A percentile compares a stretch with the other conserved stretches of the same genome.
These are phyloP conservation scores for Matsumyia berberina DNA, from an alignment of 2,888 invertebrate species.

Conservation along the genomic window DNA sequence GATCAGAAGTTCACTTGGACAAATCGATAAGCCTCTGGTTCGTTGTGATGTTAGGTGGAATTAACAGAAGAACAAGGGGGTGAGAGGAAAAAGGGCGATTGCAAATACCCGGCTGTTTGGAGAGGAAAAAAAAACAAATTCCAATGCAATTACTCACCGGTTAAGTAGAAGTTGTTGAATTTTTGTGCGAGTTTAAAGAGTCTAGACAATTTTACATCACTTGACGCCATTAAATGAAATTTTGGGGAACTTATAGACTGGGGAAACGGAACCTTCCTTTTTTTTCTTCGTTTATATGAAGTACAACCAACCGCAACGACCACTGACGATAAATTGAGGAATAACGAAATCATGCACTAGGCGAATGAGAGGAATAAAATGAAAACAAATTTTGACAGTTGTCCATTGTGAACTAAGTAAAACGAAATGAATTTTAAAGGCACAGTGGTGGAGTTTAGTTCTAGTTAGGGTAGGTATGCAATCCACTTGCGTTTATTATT, in stretches of 20 bases:
- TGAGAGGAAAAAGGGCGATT: conserved; percentile 62
- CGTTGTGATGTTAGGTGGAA: conserved; percentile 57
- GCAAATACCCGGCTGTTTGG: conserved; percentile 65
- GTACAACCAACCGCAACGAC: conserved; percentile 72
- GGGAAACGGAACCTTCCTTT: conserved; percentile 48
- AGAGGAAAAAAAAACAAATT: conserved; percentile 45
- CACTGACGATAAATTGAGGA: conserved; percentile 73
- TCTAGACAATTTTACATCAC: conserved; percentile 86
- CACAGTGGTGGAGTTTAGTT: conserved; percentile 9
- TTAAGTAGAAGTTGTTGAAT: conserved; percentile 95
- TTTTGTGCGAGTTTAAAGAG: conserved; percentile 92
- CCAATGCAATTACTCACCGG: conserved; percentile 86
- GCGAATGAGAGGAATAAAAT: conserved; percentile 61
- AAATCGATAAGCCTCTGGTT: conserved; percentile 72
- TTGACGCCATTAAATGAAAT: conserved; percentile 81
- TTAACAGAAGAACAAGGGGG: conserved; percentile 31
- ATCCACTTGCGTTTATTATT: conserved; percentile 9
- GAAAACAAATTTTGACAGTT: conserved; percentile 68
- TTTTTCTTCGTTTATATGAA: conserved; percentile 55
- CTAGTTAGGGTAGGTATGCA: conserved; percentile 8
- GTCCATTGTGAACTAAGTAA: conserved; percentile 52
- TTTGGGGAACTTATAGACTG: conserved; percentile 25
- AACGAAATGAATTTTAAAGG: conserved; percentile 23
- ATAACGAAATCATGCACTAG: conserved; percentile 65
- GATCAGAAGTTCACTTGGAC: conserved; percentile 57